Base-by-base conservation (phyloP, 2,888 invertebrate species). In the Magallana nippona region DNA sequence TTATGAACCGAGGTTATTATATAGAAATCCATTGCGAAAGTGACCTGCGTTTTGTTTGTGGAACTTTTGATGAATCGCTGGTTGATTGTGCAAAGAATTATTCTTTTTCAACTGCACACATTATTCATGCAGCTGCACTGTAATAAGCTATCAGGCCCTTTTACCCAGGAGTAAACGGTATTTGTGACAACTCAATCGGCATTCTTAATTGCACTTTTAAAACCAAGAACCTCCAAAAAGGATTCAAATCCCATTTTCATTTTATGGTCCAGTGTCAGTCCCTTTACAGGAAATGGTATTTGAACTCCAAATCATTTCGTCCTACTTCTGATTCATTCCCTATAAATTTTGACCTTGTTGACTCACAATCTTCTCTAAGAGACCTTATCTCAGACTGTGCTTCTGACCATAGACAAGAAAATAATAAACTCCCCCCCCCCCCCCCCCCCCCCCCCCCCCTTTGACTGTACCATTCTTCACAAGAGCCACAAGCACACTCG, bases 241-340 rank as follows among this genome's bases (percentile, higher is more conserved):
- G 22, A 22, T n/a, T 78, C 78, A 82, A 82, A 60, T 78, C 78
- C 57, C 1, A 10, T 82, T 57, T 17, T 10, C 19, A 82, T 82
- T 44, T 60, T 82, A 27, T 82, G 82, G 82, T 58, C 82, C 22
- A 55, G 22, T 57, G 32, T 55, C 22, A 17, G 5, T 11, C 10
- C 19, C 1, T 78, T 78, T 44, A 56, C 44, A 55, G 82, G 82
- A 32, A 79, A 17, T n/a, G 58, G 79, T 13, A 79, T 27, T 22
- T 79, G 79, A 58, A 56, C 57, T 10, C 79, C 78, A 71, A 78
- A 82, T 60, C 78, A 82, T 78, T 82, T 82, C 27, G 82, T 82
- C 19, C 27, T 82, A 11, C 19, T 82, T 22, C n/a, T 82, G 1
- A 27, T 27, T 27, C 27, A 27, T 2, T 27, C n/a, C n/a, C 27